phyloP scores from a whole-genome alignment of 2,797 vertebrate species.

The Cheracebus regulus region DNA sequence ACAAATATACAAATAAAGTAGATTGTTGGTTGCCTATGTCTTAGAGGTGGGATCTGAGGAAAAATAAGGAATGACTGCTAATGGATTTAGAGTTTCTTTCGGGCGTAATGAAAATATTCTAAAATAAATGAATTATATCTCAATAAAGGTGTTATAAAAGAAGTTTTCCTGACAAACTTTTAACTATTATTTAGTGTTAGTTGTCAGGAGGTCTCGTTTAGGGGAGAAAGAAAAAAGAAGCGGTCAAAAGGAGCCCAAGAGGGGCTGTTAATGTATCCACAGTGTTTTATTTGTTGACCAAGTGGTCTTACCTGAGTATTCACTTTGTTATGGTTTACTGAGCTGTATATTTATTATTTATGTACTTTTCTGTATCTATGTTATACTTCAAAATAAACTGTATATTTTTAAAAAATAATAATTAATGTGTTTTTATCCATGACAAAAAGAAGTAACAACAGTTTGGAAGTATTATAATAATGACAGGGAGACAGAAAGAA shows the following conservation, averaged over 20 bases:
- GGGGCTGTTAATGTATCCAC: rapidly evolving
- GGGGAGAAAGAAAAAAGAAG: not conserved
- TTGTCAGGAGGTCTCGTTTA: not conserved
- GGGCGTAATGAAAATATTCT: not conserved
- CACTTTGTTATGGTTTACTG: not conserved
- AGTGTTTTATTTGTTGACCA: not conserved
- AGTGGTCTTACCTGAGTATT: not conserved
- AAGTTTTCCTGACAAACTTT: not conserved
- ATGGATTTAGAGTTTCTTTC: not conserved
- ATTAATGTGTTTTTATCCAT: not conserved
- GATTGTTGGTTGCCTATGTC: not conserved
- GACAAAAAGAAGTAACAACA: not conserved
- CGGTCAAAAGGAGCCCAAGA: not conserved
- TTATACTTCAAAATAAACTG: not conserved
- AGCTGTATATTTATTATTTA: not conserved
- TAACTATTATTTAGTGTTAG: not conserved
- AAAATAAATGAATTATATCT: not conserved
- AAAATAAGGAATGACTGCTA: not conserved
- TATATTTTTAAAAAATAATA: not conserved
- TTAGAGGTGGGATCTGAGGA: not conserved
- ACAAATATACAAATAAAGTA: not conserved
- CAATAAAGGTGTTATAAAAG: not conserved
- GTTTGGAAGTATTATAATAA: not conserved
- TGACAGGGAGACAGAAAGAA: not conserved
- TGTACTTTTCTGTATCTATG: not conserved